Evolutionary conservation across 2,113 vertebrate genomes (phyloP), one percentile per base, ranked within the genome.

Genomic region (Otus sunia): DNA sequence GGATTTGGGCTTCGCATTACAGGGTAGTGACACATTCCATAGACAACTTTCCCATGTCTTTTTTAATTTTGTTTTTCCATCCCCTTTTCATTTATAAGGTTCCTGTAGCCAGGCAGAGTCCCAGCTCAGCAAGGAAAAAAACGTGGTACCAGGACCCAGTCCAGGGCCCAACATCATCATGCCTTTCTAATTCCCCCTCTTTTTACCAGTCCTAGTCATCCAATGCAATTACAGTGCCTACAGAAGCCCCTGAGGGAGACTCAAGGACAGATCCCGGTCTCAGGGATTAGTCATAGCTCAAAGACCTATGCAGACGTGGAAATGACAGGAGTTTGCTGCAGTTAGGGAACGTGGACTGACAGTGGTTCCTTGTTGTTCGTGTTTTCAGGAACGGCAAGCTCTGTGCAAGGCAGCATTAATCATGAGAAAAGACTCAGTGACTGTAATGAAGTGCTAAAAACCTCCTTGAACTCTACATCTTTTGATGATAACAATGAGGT

Each of bases 401-500:
- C 62, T 96, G 11, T 52, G 55, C 17, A 76, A 94, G 73, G 66
- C 21, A 74, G 76, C 59, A 21, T 41, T 83, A 50, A 63, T 94
- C 9, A 72, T 58, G 1, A 96, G 87, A 96, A 97, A 81, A 91
- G 55, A 88, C 68, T 89, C 23, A 59, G 52, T 0, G 4, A 91
- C 13, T 49, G 50, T 89, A 36, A 80, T 60, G 83, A 91, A 93
- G 47, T 30, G 55, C 34, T 47, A 15, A 82, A 90, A 86, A 73
- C 19, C 5, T n/a, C 76, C 3, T 6, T 37, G 23, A 32, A 86
- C 25, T 71, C 96, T 60, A 34, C 90, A 59, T 43, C 78, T 81
- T 97, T 95, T 78, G 53, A 86, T 17, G 98, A 98, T 92, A 98
- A 97, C 47, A 86, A 97, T 2, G 90, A 98, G 6, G 80, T 98